Base-by-base conservation (phyloP, 53 echinoderm and acorn worm genomes). In the Apostichopus leukothele region DNA sequence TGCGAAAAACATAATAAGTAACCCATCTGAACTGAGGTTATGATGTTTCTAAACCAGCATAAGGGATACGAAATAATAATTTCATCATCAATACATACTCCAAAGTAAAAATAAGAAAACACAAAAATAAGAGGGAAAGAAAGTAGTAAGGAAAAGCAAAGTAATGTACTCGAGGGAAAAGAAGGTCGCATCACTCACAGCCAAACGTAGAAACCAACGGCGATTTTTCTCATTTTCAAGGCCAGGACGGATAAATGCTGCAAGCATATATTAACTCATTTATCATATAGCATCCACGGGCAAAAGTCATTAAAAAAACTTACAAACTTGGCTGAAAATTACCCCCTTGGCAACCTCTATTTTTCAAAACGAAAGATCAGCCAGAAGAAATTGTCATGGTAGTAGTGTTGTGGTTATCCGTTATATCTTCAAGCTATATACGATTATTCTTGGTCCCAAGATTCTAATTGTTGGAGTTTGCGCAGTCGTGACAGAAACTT, bases 231-330 rank as follows among this genome's bases (percentile, higher is more conserved):
- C 63, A 25, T 85, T 63, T 85, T 85, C 85, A 85, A 85, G 85
- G 85, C 67, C 85, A 67, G 50, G 9, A 67, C 50, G 85, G 66
- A 85, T 66, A 85, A 26, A 18, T 63, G 85, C 85, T 85, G 27
- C 63, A 66, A 85, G 85, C 67, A 85, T 85, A 85, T 85, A 85
- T 68, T 85, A 85, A 85, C 85, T 85, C 85, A 85, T 85, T 85
- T 85, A 85, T 85, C 85, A 85, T 85, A 85, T 85, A 85, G 85
- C 85, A 85, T 67, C 85, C 85, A 85, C 85, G 27, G 85, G 85
- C 85, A 85, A 85, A 85, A 85, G 85, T 85, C 85, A 85, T 85
- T 85, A 85, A 85, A 60, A 85, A 60, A 85, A 85, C 85, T 85
- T 85, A 71, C 85, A 67, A 85, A 85, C 85, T 66, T 67, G 67